Conservation (phyloP, 2,888 invertebrate species). For the Galerucella pusilla region DNA sequence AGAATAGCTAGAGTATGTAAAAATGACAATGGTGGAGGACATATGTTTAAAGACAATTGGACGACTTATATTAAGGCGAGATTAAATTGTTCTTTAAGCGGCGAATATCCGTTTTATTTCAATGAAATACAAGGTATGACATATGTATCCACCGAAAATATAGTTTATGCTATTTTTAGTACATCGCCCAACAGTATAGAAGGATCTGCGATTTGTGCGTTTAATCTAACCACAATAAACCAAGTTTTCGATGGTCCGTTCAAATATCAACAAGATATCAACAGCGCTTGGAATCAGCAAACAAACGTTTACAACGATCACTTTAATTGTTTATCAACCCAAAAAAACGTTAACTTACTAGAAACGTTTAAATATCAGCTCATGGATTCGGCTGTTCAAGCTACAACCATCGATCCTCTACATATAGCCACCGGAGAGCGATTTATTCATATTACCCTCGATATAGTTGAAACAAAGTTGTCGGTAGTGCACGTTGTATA, state of each 20-base stretch:
- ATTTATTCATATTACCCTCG: conserved; percentile 84
- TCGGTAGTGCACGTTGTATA: conserved; percentile 80
- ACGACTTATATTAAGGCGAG: conserved; percentile 91
- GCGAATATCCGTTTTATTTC: conserved; percentile 88
- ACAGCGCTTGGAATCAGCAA: conserved; percentile 81
- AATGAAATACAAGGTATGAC: conserved; percentile 89
- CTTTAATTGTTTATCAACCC: conserved; percentile 70
- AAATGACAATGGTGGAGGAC: conserved; percentile 86
- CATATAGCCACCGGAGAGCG: conserved; percentile 78
- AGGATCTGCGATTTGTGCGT: conserved; percentile 93
- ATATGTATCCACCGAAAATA: conserved; percentile 79
- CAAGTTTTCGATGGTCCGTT: conserved; percentile 87
- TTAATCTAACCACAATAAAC: conserved; percentile 84
- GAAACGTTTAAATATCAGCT: conserved; percentile 83
- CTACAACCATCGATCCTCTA: conserved; percentile 76
- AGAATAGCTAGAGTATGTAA: conserved; percentile 93
- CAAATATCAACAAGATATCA: conserved; percentile 82
- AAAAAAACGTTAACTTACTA: conserved; percentile 63
- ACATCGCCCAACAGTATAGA: conserved; percentile 89
- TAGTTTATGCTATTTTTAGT: conserved; percentile 86
- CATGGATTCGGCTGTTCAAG: conserved; percentile 88
- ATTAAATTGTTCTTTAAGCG: conserved; percentile 84
- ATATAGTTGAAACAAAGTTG: conserved; percentile 79
- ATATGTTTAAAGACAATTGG: conserved; percentile 86
- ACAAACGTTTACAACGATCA: conserved; percentile 70